Percentiles rank a stretch among this genome's conserved stretches.
Conservation (phyloP, 1,140 invertebrate species). For the Plodia interpunctella region DNA sequence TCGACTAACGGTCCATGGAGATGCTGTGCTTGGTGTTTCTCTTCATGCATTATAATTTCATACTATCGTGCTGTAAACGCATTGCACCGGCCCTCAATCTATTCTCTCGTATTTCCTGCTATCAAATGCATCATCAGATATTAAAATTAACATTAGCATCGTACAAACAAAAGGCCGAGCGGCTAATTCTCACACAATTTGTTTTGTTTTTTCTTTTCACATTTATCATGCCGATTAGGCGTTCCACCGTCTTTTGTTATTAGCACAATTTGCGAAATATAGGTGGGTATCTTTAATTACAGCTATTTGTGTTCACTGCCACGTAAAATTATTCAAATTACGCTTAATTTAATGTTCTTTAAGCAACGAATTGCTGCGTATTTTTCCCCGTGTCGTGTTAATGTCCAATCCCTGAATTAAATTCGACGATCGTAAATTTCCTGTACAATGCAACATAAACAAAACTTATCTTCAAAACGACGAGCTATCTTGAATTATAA, state of each 20-base stretch:
- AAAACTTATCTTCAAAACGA: conserved; percentile 36
- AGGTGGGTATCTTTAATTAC: conserved; percentile 52
- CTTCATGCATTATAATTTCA: too few species aligned
- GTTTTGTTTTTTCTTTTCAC: conserved; percentile 19
- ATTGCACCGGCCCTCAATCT: too few species aligned
- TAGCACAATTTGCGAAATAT: conserved; percentile 40
- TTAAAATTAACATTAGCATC: background rate
- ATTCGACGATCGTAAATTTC: conserved; percentile 56
- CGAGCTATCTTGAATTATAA: conserved; percentile 31
- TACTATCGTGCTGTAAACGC: too few species aligned
- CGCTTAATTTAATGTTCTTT: conserved; percentile 60
- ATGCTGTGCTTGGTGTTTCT: too few species aligned
- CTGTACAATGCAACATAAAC: conserved; percentile 37
- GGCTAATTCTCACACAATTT: conserved; percentile 2
- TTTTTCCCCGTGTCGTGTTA: conserved; percentile 58
- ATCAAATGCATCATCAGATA: conserved; percentile 1
- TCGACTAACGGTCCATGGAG: too few species aligned
- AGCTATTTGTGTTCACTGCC: conserved; percentile 60
- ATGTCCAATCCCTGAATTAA: conserved; percentile 60
- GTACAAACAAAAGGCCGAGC: background rate
- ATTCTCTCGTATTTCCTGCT: too few species aligned
- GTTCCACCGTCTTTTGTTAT: conserved; percentile 26
- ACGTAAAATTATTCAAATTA: conserved; percentile 71
- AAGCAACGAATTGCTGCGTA: conserved; percentile 55
- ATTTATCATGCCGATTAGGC: conserved; percentile 27